Percentiles rank a stretch among this genome's conserved stretches.
Evolutionary conservation across 92 coral and sea anemone species (phyloP).

Genomic region (Porites evermanni): DNA sequence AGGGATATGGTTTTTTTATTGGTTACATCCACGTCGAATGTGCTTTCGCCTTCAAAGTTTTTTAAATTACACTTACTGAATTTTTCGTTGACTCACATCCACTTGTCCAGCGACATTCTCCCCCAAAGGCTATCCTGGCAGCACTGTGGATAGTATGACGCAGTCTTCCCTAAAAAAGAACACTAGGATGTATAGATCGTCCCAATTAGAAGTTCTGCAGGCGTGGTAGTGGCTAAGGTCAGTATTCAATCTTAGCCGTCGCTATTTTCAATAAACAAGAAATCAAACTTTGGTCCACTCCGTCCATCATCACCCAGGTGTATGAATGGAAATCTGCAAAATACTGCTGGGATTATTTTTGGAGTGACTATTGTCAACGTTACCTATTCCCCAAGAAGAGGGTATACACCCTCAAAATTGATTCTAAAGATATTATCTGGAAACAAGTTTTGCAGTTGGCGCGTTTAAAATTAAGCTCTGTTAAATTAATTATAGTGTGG

Average conservation of each 20-base stretch:
- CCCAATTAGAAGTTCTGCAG: constrained; percentile 6
- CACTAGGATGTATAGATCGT: constrained; percentile 5
- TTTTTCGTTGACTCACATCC: constrained; percentile 5
- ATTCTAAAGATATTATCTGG: background rate
- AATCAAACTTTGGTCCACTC: background rate
- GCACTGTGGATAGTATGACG: background rate
- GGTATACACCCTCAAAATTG: background rate
- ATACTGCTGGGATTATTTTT: background rate
- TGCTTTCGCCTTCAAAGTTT: too few species aligned
- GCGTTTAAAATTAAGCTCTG: too few species aligned
- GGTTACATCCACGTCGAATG: background rate
- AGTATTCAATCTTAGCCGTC: constrained; percentile 9
- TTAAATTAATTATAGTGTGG: too few species aligned
- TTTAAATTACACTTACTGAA: background rate
- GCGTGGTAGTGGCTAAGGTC: constrained; percentile 9
- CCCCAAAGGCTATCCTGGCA: background rate
- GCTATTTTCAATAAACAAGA: constrained; percentile 9
- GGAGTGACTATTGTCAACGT: too few species aligned
- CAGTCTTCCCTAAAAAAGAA: constrained; percentile 16
- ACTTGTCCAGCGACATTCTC: constrained; percentile 2
- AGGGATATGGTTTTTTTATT: background rate
- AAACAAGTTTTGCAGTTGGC: background rate
- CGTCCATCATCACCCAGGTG: constrained; percentile 6
- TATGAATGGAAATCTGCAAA: background rate
- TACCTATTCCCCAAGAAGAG: too few species aligned